Conservation (phyloP, 1,140 invertebrate genomes). For the Thaumatotibia leucotreta region DNA sequence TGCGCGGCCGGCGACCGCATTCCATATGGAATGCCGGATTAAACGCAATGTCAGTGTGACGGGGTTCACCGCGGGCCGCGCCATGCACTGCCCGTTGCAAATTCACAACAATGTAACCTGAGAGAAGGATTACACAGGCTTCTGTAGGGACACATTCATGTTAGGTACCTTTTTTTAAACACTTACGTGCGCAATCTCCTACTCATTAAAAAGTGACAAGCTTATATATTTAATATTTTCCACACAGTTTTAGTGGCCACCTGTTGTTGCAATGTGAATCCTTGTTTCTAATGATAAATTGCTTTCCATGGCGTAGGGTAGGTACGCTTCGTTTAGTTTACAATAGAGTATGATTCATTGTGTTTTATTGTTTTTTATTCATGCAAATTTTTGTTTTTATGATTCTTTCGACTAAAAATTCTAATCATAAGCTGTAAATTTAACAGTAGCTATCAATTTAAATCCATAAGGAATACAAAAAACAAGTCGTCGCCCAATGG, state of each 20-base stretch:
- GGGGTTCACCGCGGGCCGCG: slow-evolving; percentile 30
- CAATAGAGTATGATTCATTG: neutral
- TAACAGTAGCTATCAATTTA: too few species aligned
- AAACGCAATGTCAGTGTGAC: slow-evolving; percentile 71
- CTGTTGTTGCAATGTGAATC: neutral
- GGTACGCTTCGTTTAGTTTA: neutral
- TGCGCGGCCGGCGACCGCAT: slow-evolving; percentile 72
- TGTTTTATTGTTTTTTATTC: neutral
- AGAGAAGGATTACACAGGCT: neutral
- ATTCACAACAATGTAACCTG: slow-evolving; percentile 51
- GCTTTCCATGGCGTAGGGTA: neutral
- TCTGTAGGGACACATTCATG: neutral
- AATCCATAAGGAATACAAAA: too few species aligned
- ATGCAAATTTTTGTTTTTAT: neutral
- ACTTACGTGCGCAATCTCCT: neutral
- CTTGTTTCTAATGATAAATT: neutral
- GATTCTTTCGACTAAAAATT: too few species aligned
- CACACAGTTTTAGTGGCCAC: neutral
- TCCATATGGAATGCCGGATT: slow-evolving; percentile 72
- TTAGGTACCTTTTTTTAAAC: neutral
- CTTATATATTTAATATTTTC: neutral
- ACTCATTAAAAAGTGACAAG: neutral
- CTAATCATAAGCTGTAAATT: too few species aligned
- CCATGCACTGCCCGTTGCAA: slow-evolving; percentile 45
- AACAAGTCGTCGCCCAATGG: too few species aligned